Evolutionary conservation across 1,140 invertebrate genomes (phyloP), one percentile per base, ranked within the genome.

Genomic region (Apis florea): DNA sequence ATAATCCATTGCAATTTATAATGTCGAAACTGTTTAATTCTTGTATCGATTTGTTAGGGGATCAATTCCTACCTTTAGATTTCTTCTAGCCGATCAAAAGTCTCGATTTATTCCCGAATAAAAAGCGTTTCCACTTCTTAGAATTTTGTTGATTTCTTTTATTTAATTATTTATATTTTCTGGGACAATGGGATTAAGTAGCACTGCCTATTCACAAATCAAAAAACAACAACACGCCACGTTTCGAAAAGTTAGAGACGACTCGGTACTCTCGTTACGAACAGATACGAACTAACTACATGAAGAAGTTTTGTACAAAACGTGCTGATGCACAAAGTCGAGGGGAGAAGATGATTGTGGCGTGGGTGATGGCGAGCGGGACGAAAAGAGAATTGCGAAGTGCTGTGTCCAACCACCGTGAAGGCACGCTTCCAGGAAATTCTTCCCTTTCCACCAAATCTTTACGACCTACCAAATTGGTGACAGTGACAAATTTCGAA

Each of bases 351-450:
- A 89, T 78, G 87, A 89, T 63, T 83, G 73, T 78, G 84, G 83
- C 61, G 84, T 86, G 80, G 87, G 82, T 63, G 84, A 84, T 85
- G 85, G 84, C 68, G 82, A 80, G 84, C 78, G 85, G 78, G 78
- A 87, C 83, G 77, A 83, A 81, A 85, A 88, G 85, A 90, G 89
- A 88, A 93, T 93, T 93, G 92, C 91, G 89, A 92, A 93, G 91
- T 91, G 86, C 86, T 53, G 86, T 90, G 82, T 89, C 83, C 91
- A 93, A 87, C 85, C 79, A 93, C 89, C 92, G 90, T 93, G 90
- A 93, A 93, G 91, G 90, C 90, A 93, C 90, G 91, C 90, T 93
- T 92, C 91, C 90, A 92, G 92, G 91, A 93, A 90, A 91, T 90
- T 90, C 88, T 90, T 88, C 86, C 86, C 91, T 89, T 91, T 89